Conservation (phyloP, 2,888 invertebrate species). For the Ypsolopha scabrella region DNA sequence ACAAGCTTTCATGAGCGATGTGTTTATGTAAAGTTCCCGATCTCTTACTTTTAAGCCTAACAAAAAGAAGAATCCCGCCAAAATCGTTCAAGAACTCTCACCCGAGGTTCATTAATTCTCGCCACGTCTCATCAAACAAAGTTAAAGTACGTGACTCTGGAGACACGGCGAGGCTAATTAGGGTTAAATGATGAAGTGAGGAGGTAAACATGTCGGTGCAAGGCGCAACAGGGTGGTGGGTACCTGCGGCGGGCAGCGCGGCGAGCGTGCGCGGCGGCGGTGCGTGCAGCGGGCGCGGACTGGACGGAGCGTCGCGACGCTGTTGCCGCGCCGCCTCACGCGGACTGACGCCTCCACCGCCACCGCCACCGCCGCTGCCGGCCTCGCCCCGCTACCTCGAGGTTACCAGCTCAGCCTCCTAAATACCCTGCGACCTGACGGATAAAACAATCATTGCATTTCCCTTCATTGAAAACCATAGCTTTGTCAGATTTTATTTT, state of each 20-base stretch:
- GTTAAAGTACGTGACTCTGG: not conserved
- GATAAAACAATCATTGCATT: not conserved
- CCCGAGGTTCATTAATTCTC: not conserved
- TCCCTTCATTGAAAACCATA: not conserved
- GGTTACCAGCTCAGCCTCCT: slow-evolving; percentile 21
- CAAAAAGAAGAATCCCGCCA: too few relatives aligned
- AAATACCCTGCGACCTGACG: not conserved
- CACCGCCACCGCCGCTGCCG: slow-evolving; percentile 14
- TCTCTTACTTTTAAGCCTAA: too few relatives aligned
- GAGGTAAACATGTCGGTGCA: slow-evolving; percentile 49
- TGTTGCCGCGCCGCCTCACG: slow-evolving; percentile 54
- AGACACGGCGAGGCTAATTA: not conserved
- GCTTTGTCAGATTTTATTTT: slow-evolving; percentile 2
- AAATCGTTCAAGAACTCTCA: not conserved
- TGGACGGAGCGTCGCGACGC: slow-evolving; percentile 22
- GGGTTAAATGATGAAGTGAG: slow-evolving; percentile 11
- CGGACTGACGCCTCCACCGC: slow-evolving; percentile 40
- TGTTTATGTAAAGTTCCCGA: too few relatives aligned
- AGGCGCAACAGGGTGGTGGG: slow-evolving; percentile 60
- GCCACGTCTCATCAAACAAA: not conserved
- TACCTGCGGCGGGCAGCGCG: slow-evolving; percentile 1
- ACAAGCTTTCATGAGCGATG: too few relatives aligned
- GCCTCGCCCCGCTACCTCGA: slow-evolving; percentile 17
- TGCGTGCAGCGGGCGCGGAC: slow-evolving; percentile 40
- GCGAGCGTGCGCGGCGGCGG: slow-evolving; percentile 12